Percentiles rank a stretch among this genome's conserved stretches.
Evolutionary conservation across 2,888 invertebrate species (phyloP).

Genomic region (Papilio gigon): DNA sequence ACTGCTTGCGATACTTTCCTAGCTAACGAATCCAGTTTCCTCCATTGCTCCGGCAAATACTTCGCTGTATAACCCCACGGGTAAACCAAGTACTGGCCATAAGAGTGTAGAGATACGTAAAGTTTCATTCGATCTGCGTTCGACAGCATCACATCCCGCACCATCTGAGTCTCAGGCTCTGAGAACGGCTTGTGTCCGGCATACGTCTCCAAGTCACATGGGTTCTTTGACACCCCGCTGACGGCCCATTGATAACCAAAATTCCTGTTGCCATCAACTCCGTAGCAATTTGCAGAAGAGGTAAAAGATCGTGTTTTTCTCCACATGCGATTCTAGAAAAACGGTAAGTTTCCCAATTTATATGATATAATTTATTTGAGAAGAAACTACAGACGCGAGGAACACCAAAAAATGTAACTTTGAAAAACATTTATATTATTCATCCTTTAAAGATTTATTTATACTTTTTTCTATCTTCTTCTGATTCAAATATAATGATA

Average conservation of each 20-base stretch:
- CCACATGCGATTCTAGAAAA: slow-evolving; percentile 83
- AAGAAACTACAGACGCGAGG: no score
- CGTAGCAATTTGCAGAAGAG: slow-evolving; percentile 71
- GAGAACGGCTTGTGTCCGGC: slow-evolving; percentile 84
- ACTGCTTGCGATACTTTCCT: slow-evolving; percentile 70
- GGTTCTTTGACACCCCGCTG: slow-evolving; percentile 84
- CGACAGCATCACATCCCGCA: slow-evolving; percentile 79
- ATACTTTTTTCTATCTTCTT: background rate
- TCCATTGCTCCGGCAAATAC: slow-evolving; percentile 74
- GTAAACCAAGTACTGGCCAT: slow-evolving; percentile 84
- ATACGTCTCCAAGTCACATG: slow-evolving; percentile 83
- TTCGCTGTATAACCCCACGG: slow-evolving; percentile 84
- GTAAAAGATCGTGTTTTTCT: slow-evolving; percentile 82
- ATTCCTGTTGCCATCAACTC: slow-evolving; percentile 87
- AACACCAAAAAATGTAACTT: no score
- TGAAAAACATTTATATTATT: no score
- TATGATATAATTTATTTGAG: no score
- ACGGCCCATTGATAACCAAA: slow-evolving; percentile 86
- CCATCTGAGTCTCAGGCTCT: slow-evolving; percentile 82
- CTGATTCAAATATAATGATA: background rate
- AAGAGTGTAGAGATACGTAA: slow-evolving; percentile 87
- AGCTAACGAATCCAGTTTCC: slow-evolving; percentile 71
- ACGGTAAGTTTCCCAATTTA: slow-evolving; percentile 9
- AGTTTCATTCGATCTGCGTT: slow-evolving; percentile 80
- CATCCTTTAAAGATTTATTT: no score